Evolutionary conservation across 1,140 invertebrate genomes (phyloP).

Genomic region (honey bee (Apis mellifera)): DNA sequence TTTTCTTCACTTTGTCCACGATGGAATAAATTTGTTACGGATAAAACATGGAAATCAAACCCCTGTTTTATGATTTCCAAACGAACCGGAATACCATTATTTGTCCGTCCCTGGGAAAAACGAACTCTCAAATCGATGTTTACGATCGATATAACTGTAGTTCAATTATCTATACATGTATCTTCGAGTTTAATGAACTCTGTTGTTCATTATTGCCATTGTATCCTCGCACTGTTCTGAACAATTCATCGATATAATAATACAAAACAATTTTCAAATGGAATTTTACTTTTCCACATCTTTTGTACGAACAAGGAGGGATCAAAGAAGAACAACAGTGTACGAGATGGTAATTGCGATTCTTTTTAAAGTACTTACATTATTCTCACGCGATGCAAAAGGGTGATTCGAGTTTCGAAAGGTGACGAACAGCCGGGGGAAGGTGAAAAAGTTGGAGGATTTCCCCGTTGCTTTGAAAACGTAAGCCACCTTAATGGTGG

Average conservation of each 20-base stretch:
- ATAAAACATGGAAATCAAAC: slow-evolving; percentile 32
- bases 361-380: no score
- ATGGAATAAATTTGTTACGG: slow-evolving; percentile 40
- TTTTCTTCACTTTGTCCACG: slow-evolving; percentile 1
- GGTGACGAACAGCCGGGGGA: not conserved
- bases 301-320: no score
- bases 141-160: not conserved
- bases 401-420: not conserved
- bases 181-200: no score
- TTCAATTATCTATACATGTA: no score
- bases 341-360: no score
- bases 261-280: no score
- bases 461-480: slow-evolving; percentile 51
- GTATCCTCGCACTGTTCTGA: no score
- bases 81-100: slow-evolving; percentile 6
- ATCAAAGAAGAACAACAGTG: no score
- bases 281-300: no score
- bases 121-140: not conserved
- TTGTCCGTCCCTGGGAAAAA: not conserved
- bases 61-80: slow-evolving; percentile 15
- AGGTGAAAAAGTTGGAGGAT: slow-evolving; percentile 5
- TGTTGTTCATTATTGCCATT: no score
- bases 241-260: no score
- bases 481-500: slow-evolving; percentile 55
- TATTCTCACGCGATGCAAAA: no score